Conservation (phyloP, 2,113 vertebrate genomes). For the Balaeniceps rex region DNA sequence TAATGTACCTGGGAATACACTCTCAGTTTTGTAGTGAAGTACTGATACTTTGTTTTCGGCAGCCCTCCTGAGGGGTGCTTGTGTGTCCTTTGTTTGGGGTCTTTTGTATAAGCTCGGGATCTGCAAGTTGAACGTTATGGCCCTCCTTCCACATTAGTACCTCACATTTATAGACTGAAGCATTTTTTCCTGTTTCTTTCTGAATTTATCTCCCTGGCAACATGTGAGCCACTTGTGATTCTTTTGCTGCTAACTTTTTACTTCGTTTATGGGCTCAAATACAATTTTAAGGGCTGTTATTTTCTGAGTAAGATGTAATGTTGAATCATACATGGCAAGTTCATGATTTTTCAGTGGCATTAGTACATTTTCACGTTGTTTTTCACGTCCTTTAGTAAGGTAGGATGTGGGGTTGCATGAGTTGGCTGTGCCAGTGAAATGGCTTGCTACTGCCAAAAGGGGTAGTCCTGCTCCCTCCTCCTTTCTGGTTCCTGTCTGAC, state of each 20-base stretch:
- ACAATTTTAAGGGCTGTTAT: not conserved
- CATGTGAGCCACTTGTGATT: not conserved
- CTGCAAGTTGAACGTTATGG: not conserved
- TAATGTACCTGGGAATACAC: not conserved
- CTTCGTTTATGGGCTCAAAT: not conserved
- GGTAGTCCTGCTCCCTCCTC: not conserved
- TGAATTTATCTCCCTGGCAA: constrained; percentile 45
- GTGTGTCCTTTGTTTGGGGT: not conserved
- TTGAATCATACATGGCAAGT: not conserved
- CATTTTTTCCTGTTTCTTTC: constrained; percentile 39
- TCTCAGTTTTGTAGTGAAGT: not conserved
- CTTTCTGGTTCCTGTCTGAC: constrained; percentile 5
- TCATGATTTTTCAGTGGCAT: not conserved
- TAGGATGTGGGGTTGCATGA: not conserved
- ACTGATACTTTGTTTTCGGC: not conserved
- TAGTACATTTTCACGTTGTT: not conserved
- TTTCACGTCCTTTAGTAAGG: not conserved
- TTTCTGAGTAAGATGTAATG: not conserved
- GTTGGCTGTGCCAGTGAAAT: not conserved
- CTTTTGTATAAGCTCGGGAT: not conserved
- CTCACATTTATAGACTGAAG: constrained; percentile 1
- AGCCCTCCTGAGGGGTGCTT: not conserved
- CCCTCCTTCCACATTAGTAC: constrained; percentile 27
- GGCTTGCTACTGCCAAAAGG: not conserved
- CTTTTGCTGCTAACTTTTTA: not conserved